Evolutionary conservation across 2,888 invertebrate species (phyloP).

Genomic region (Napeogenes inachia): DNA sequence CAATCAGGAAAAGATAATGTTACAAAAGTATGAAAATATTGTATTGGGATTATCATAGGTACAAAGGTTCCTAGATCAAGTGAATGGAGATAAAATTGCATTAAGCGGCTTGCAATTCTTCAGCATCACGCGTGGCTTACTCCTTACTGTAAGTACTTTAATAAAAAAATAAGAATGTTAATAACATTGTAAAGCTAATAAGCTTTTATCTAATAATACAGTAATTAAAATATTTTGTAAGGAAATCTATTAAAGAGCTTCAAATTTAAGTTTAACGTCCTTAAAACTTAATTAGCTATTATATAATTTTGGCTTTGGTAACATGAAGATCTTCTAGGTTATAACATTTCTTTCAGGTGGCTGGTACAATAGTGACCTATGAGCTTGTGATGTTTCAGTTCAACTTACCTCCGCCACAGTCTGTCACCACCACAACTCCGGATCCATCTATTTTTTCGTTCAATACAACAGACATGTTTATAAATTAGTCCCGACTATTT

Average conservation of each 20-base stretch:
- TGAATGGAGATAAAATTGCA: conserved; percentile 74
- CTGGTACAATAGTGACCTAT: conserved; percentile 70
- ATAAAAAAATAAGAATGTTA: not conserved
- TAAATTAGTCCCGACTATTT: not conserved
- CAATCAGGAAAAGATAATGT: too few relatives aligned
- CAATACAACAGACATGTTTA: conserved; percentile 3
- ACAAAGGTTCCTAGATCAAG: conserved; percentile 78
- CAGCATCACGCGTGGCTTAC: conserved; percentile 74
- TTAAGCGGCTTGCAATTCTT: conserved; percentile 77
- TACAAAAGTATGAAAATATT: not conserved
- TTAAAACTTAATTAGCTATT: too few relatives aligned
- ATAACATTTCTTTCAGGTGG: conserved; percentile 46
- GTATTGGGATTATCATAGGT: conserved; percentile 56
- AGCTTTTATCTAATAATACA: not conserved
- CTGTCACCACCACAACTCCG: conserved; percentile 8
- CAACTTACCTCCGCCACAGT: conserved; percentile 35
- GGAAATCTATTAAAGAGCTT: too few relatives aligned
- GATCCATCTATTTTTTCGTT: not conserved
- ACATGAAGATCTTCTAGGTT: not conserved
- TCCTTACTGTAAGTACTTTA: conserved; percentile 66
- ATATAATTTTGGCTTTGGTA: too few relatives aligned
- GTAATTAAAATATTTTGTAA: too few relatives aligned
- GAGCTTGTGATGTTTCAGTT: conserved; percentile 77
- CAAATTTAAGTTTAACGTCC: too few relatives aligned
- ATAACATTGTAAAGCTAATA: not conserved